phyloP scores from a whole-genome alignment of 2,888 invertebrate species.

The Cenopis cana region DNA sequence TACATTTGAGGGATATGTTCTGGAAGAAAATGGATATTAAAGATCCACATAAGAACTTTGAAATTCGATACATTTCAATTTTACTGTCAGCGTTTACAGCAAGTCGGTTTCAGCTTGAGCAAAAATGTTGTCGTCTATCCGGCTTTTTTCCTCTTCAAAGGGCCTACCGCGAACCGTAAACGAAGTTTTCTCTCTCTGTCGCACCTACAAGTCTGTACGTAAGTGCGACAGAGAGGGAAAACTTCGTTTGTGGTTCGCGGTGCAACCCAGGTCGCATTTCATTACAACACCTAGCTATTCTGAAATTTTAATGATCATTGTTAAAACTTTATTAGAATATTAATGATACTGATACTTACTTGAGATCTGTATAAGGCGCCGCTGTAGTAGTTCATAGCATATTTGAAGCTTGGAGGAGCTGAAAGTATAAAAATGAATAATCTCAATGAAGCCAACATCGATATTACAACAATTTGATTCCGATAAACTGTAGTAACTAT shows the following conservation, averaged over 20 bases:
- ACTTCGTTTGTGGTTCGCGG: too few relatives aligned
- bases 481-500: neutral
- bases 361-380: constrained; percentile 91
- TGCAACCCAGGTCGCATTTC: too few relatives aligned
- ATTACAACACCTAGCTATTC: too few relatives aligned
- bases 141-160: too few relatives aligned
- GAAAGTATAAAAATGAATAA: constrained; percentile 57
- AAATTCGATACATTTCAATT: neutral
- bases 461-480: neutral
- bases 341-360: constrained; percentile 55
- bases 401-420: constrained; percentile 96
- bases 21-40: constrained; percentile 50
- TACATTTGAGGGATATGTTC: constrained; percentile 92
- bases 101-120: too few relatives aligned
- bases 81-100: too few relatives aligned
- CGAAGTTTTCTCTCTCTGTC: too few relatives aligned
- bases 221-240: too few relatives aligned
- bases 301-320: neutral
- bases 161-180: too few relatives aligned
- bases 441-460: neutral
- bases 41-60: neutral
- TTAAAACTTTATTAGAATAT: neutral
- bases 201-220: too few relatives aligned
- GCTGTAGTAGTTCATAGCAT: constrained; percentile 92
- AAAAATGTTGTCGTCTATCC: too few relatives aligned